These are phyloP conservation scores for Oreohelix idahoensis DNA, from an alignment of 1,140 invertebrate genomes.

Conservation along the genomic window DNA sequence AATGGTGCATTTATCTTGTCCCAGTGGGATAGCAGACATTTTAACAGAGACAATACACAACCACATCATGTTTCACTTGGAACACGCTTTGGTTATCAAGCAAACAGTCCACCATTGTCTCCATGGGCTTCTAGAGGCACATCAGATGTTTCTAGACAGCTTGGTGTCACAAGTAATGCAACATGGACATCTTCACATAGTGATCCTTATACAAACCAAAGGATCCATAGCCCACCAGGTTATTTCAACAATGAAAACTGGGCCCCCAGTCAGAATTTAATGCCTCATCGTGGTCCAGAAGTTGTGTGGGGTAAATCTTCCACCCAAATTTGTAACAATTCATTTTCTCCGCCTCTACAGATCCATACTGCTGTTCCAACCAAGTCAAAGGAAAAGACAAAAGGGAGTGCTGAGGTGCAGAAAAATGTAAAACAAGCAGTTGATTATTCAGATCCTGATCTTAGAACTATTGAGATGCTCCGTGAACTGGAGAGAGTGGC, in stretches of 20 bases:
- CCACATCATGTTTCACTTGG: neutral
- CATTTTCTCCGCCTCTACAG: neutral
- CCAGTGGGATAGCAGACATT: neutral
- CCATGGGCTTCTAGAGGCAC: neutral
- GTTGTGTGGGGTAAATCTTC: neutral
- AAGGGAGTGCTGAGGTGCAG: neutral
- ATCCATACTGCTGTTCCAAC: neutral
- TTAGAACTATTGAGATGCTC: constrained; percentile 40
- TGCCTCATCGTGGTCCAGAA: neutral
- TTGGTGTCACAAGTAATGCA: neutral
- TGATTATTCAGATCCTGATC: constrained; percentile 34
- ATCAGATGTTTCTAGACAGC: neutral
- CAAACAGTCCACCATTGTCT: constrained; percentile 21
- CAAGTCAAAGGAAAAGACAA: neutral
- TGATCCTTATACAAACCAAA: neutral
- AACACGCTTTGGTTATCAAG: neutral
- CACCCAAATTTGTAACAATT: neutral
- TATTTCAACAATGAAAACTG: neutral
- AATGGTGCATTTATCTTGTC: neutral
- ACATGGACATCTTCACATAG: neutral
- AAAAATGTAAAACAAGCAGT: neutral
- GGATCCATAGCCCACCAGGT: neutral
- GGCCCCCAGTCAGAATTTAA: neutral
- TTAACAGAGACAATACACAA: neutral
- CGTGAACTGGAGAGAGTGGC: constrained; percentile 39